Evolutionary conservation across 2,888 invertebrate genomes (phyloP).

Genomic region (Piscicola geometra): DNA sequence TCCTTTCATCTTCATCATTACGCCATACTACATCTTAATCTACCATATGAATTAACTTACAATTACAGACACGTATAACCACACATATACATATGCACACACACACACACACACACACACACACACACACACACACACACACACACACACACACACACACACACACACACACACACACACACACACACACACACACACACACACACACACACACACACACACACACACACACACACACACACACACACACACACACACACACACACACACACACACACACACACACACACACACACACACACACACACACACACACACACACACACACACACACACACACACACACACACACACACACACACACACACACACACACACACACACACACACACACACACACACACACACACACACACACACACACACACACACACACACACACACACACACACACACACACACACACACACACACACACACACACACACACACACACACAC

Average conservation of each 20-base stretch:
- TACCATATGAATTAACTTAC: no score
- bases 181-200: slow-evolving; percentile 19
- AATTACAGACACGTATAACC: neutral
- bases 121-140: slow-evolving; percentile 15
- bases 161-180: slow-evolving; percentile 22
- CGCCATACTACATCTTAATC: no score
- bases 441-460: slow-evolving; percentile 32
- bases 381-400: slow-evolving; percentile 36
- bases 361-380: slow-evolving; percentile 34
- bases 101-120: slow-evolving; percentile 8
- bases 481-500: slow-evolving; percentile 29
- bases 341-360: slow-evolving; percentile 18
- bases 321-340: slow-evolving; percentile 31
- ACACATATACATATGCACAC: no score
- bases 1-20: no score
- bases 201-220: slow-evolving; percentile 15
- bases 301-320: slow-evolving; percentile 19
- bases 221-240: slow-evolving; percentile 15
- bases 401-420: slow-evolving; percentile 30
- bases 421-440: slow-evolving; percentile 31
- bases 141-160: slow-evolving; percentile 17
- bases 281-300: slow-evolving; percentile 12
- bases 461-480: slow-evolving; percentile 33
- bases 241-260: slow-evolving; percentile 15
- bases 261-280: neutral